These are phyloP conservation scores for Eriosoma lanigerum DNA, from an alignment of 1,140 invertebrate genomes.

Conservation along the genomic window DNA sequence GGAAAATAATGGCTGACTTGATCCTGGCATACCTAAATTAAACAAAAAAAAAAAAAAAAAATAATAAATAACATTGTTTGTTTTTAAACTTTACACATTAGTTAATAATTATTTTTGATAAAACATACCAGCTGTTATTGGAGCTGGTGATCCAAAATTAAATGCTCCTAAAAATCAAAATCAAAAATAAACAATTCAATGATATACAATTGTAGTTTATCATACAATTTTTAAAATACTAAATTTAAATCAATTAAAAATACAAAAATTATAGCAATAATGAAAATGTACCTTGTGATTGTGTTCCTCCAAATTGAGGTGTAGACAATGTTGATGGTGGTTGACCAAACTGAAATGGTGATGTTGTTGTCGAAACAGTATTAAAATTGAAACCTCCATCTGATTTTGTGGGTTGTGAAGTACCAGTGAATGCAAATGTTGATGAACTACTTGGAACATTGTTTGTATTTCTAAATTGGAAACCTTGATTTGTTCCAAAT, in stretches of 20 bases:
- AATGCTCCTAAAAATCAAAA: slow-evolving; percentile 29
- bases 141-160: slow-evolving; percentile 43
- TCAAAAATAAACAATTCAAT: neutral
- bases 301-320: slow-evolving; percentile 11
- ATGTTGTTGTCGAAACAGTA: neutral
- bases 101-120: too few relatives aligned
- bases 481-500: slow-evolving; percentile 23
- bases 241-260: too few relatives aligned
- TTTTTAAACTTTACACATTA: neutral
- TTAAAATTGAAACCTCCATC: slow-evolving; percentile 4
- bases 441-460: neutral
- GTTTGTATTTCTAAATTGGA: slow-evolving; percentile 20
- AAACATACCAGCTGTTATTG: neutral
- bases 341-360: slow-evolving; percentile 34
- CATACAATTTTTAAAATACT: too few relatives aligned
- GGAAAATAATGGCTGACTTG: slow-evolving; percentile 26
- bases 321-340: neutral
- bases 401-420: slow-evolving; percentile 12
- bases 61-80: neutral
- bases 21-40: slow-evolving; percentile 18
- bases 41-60: neutral
- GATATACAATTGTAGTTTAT: too few relatives aligned
- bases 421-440: neutral
- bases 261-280: neutral
- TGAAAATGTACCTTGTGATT: slow-evolving; percentile 15